Base-by-base conservation (phyloP, 2,797 vertebrate species). In the Myoxocephalus aenaeus region DNA sequence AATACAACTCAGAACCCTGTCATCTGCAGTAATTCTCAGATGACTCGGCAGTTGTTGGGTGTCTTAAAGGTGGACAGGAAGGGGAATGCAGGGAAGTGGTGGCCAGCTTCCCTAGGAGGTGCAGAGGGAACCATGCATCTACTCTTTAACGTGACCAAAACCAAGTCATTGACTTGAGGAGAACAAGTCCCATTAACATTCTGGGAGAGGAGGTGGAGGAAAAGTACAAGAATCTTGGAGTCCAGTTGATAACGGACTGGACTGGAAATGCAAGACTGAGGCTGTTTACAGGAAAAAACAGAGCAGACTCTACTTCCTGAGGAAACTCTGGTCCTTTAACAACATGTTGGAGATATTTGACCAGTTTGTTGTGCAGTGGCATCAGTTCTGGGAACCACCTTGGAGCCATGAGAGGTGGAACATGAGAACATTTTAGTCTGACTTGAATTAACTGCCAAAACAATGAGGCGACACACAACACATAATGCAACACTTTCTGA, bases 11-110 rank as follows among this genome's bases (percentile, higher is more conserved):
- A 25, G 38, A 25, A 14, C 34, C 38, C 59, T 5, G 38, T 63
- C 22, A 17, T 27, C 36, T 25, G 20, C 36, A 22, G 36, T 40
- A 22, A 22, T 27, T 8, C n/a, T 27, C 9, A 1, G 7, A 42
- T 54, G 17, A 70, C 27, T 70, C 7, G 14, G 67, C 67, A 58
- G 20, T 22, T 34, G 68, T 36, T 22, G 12, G 22, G 56, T 70
- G 8, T 59, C 7, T 70, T n/a, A 18, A 34, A 22, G 8, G 18
- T 57, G 27, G 25, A 63, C 13, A 17, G n/a, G 59, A 40, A 42
- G 1, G 12, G 5, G 9, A 54, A 40, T 29, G n/a, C 18, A 27
- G 40, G 20, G 20, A 36, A 2, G 1, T 70, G 29, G 27, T 32
- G 12, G 54, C 7, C 67, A 15, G 54, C 67, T 69, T 57, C 2